Conservation (phyloP, 2,797 vertebrate species). For the Phrynocephalus vlangalii region DNA sequence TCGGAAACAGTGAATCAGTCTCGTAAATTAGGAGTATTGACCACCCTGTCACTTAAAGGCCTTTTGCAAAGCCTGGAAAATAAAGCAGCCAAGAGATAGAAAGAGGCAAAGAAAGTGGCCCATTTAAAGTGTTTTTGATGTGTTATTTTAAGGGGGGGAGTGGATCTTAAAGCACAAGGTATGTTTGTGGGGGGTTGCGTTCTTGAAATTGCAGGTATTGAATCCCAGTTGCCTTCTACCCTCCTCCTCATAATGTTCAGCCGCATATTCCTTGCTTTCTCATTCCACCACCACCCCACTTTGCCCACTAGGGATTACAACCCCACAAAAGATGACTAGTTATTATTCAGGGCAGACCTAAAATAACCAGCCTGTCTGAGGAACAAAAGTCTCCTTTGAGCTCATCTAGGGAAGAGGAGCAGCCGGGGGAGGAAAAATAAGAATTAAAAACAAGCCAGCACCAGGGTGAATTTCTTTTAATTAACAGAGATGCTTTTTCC, state of each 20-base stretch:
- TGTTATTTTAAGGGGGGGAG: too few relatives aligned
- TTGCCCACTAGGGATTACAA: too few relatives aligned
- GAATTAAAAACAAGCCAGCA: too few relatives aligned
- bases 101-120: neutral
- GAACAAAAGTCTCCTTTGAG: conserved; percentile 44
- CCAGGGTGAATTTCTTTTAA: neutral
- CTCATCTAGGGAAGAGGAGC: neutral
- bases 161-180: neutral
- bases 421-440: too few relatives aligned
- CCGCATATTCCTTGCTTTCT: too few relatives aligned
- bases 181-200: neutral
- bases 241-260: too few relatives aligned
- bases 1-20: conserved; percentile 43
- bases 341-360: conserved; percentile 10
- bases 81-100: neutral
- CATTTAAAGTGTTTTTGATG: conserved; percentile 31
- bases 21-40: conserved; percentile 43
- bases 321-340: too few relatives aligned
- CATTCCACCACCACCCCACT: too few relatives aligned
- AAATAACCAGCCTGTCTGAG: conserved; percentile 18
- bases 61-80: conserved; percentile 52
- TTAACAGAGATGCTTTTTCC: too few relatives aligned
- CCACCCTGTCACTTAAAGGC: conserved; percentile 41
- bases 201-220: conserved; percentile 39
- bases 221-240: conserved; percentile 46